Evolutionary conservation across 2,888 invertebrate genomes (phyloP).

Genomic region (Aphodius sticticus): DNA sequence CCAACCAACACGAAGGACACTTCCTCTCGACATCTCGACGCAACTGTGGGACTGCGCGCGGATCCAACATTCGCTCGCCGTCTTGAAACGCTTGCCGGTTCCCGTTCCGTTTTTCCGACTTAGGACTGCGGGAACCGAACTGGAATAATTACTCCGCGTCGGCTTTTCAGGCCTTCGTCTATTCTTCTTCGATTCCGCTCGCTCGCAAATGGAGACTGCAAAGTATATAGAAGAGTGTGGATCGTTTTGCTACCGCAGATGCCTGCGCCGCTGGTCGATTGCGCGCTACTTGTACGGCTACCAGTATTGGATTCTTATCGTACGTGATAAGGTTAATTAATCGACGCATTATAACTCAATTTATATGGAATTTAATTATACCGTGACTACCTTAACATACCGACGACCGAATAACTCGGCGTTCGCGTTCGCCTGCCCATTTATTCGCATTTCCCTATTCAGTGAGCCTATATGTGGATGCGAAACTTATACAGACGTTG

Average conservation of each 20-base stretch:
- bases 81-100: not conserved
- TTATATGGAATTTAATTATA: conserved; percentile 6
- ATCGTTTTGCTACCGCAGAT: not conserved
- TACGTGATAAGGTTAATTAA: conserved; percentile 24
- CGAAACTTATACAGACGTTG: not conserved
- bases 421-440: not conserved
- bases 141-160: conserved; percentile 18
- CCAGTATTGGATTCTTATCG: conserved; percentile 12
- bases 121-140: conserved; percentile 13
- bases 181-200: not conserved
- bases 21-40: too few relatives aligned
- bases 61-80: too few relatives aligned
- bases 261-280: not conserved
- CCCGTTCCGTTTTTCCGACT: conserved; percentile 17
- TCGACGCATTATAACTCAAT: conserved; percentile 22
- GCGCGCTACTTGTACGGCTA: not conserved
- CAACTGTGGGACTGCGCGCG: too few relatives aligned
- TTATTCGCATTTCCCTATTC: not conserved
- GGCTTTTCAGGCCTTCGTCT: not conserved
- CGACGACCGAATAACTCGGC: not conserved
- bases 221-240: not conserved
- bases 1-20: too few relatives aligned
- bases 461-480: not conserved
- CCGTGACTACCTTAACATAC: not conserved
- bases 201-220: not conserved